A percentile compares a stretch with the other conserved stretches of the same genome.
These are phyloP conservation scores for Percina caprodes DNA, from an alignment of 2,113 vertebrate genomes.

Conservation along the genomic window DNA sequence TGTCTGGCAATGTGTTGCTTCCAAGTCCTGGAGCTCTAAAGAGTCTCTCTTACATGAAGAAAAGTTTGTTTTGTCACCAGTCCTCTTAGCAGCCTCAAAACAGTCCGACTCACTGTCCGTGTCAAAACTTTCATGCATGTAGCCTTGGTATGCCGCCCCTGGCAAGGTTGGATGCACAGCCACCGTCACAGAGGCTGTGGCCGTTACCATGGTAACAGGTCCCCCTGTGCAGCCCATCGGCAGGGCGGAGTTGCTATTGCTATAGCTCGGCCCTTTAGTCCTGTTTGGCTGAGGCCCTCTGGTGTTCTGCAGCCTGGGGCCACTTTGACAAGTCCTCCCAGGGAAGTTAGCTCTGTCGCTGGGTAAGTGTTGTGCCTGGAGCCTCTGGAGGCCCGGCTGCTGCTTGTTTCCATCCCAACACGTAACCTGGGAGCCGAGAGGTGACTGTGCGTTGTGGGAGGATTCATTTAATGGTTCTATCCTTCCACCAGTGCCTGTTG, in stretches of 20 bases:
- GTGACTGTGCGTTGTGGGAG: slow-evolving; percentile 73
- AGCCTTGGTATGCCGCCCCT: slow-evolving; percentile 88
- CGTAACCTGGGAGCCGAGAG: slow-evolving; percentile 75
- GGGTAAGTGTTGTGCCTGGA: slow-evolving; percentile 69
- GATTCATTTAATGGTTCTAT: slow-evolving; percentile 77
- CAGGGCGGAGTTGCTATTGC: slow-evolving; percentile 55
- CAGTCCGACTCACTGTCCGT: slow-evolving; percentile 84
- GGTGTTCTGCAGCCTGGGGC: slow-evolving; percentile 72
- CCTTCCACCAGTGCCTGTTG: slow-evolving; percentile 53
- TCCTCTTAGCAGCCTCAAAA: slow-evolving; percentile 82
- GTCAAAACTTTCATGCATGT: slow-evolving; percentile 87
- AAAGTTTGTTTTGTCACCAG: slow-evolving; percentile 77
- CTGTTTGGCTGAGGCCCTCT: slow-evolving; percentile 83
- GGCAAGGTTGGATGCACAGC: slow-evolving; percentile 92
- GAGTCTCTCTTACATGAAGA: slow-evolving; percentile 81
- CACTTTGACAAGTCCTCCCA: slow-evolving; percentile 79
- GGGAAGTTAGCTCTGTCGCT: slow-evolving; percentile 78
- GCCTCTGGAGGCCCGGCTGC: slow-evolving; percentile 70
- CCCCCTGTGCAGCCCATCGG: slow-evolving; percentile 51
- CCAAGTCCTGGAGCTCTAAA: slow-evolving; percentile 88
- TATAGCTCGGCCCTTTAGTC: slow-evolving; percentile 84
- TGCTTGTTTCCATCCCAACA: slow-evolving; percentile 81
- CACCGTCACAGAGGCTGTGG: slow-evolving; percentile 95
- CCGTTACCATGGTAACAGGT: slow-evolving; percentile 86
- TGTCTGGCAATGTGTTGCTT: slow-evolving; percentile 71